A percentile compares a stretch with the other conserved stretches of the same genome.
Conservation (phyloP, 2,888 invertebrate species). For the Ernsta delagoae region DNA sequence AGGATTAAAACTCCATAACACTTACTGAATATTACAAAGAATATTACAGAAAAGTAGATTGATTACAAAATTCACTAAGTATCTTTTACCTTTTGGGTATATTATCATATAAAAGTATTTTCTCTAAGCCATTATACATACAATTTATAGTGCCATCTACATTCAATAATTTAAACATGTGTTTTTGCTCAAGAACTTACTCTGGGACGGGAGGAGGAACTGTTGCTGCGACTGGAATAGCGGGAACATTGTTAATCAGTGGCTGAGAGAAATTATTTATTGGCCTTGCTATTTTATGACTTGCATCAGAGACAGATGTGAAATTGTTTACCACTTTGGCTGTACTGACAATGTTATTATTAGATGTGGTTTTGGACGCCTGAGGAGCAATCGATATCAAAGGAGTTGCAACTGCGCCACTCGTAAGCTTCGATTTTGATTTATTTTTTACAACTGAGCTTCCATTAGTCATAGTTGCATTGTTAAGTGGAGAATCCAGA, state of each 20-base stretch:
- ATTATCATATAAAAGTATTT: no score
- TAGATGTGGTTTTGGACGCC: slow-evolving; percentile 54
- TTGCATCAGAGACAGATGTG: slow-evolving; percentile 57
- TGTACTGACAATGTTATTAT: slow-evolving; percentile 59
- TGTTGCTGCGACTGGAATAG: slow-evolving; percentile 40
- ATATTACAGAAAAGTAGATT: no score
- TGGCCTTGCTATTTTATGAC: slow-evolving; percentile 68
- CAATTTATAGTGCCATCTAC: no score
- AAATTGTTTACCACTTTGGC: slow-evolving; percentile 66
- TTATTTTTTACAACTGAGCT: slow-evolving; percentile 62
- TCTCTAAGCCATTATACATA: no score
- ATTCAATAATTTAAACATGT: no score
- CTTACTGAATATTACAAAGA: no score
- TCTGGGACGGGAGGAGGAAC: slow-evolving; percentile 68
- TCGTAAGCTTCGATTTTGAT: slow-evolving; percentile 64
- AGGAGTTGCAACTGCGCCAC: slow-evolving; percentile 57
- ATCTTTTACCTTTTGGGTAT: no score
- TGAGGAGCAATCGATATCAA: slow-evolving; percentile 74
- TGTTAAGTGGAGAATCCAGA: slow-evolving; percentile 62
- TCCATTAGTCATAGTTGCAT: slow-evolving; percentile 60
- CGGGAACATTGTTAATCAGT: slow-evolving; percentile 51
- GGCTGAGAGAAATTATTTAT: slow-evolving; percentile 63
- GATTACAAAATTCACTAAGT: no score
- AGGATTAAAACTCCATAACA: neutral
- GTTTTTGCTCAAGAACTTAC: slow-evolving; percentile 54